These are phyloP conservation scores for Graptemys geographica DNA, from an alignment of 2,797 vertebrate genomes.

Conservation along the genomic window DNA sequence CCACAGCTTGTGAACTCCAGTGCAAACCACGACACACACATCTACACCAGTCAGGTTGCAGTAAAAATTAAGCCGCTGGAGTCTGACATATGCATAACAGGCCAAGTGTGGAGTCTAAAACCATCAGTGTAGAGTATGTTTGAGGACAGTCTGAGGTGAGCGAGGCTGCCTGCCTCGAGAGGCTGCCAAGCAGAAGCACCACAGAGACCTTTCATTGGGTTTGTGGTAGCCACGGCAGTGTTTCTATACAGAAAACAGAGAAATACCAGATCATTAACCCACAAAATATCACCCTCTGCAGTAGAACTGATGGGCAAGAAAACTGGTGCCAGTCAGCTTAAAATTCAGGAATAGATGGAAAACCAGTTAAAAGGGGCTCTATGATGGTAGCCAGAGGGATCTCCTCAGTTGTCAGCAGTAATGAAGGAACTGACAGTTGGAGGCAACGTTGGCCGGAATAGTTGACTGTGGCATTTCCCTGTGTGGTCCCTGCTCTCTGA, in stretches of 20 bases:
- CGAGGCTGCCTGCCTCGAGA: neutral
- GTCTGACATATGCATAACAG: neutral
- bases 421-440: neutral
- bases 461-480: neutral
- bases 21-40: neutral
- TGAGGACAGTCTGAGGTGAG: neutral
- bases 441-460: neutral
- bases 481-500: neutral
- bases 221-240: too few relatives aligned
- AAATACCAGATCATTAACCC: neutral
- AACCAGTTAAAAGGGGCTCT: neutral
- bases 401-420: neutral
- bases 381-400: neutral
- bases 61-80: neutral
- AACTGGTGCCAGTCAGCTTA: neutral
- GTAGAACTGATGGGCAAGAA: neutral
- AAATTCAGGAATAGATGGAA: neutral
- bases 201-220: neutral
- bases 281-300: neutral
- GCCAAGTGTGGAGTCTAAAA: neutral
- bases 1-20: too few relatives aligned
- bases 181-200: neutral
- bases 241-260: neutral
- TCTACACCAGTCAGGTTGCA: neutral
- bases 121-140: neutral